Evolutionary conservation across 2,797 vertebrate genomes (phyloP), one percentile per base, ranked within the genome.

Genomic region (Lagocephalus sceleratus): DNA sequence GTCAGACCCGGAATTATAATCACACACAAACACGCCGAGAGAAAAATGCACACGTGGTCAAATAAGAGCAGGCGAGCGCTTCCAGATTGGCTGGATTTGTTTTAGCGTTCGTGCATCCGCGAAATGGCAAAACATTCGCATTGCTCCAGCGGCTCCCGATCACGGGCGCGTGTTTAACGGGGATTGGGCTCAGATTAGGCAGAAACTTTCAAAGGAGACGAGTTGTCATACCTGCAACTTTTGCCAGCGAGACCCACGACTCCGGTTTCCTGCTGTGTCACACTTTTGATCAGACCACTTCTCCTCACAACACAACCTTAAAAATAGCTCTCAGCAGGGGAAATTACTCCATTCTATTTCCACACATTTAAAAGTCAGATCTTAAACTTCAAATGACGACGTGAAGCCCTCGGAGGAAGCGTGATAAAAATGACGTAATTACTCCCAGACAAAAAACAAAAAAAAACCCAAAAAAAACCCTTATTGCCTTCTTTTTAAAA

Each of bases 381-480:
- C 20, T 17, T 20, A 14, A 39, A 51, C n/a, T 42, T 51, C 6
- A 45, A 50, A 62, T 58, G 42, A 67, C 12, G 51, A 73, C 71
- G 57, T 12, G 48, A 19, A 15, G 16, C 48, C 70, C 47, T 62
- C 9, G 26, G 40, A 64, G 54, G 19, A 50, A 49, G 35, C 58
- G 56, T 52, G 54, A 61, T 71, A 63, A 65, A 76, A 68, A 69
- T 35, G 16, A 61, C 22, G 64, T 64, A 65, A 78, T 79, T 65
- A 65, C 47, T 58, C 40, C 43, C 51, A 61, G 66, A 65, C 32
- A 14, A 5, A 4, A 4, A 14, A n/a, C n/a, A n/a, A n/a, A 14
- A 14, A 5, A 14, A 57, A 63, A 63, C 67, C 39, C 71, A n/a
- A 14, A 14, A 5, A 14, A 57, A 63, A 63, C 67, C 39, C 71